Evolutionary conservation across 2,888 invertebrate genomes (phyloP).

Genomic region (Drosophila buzzatii): DNA sequence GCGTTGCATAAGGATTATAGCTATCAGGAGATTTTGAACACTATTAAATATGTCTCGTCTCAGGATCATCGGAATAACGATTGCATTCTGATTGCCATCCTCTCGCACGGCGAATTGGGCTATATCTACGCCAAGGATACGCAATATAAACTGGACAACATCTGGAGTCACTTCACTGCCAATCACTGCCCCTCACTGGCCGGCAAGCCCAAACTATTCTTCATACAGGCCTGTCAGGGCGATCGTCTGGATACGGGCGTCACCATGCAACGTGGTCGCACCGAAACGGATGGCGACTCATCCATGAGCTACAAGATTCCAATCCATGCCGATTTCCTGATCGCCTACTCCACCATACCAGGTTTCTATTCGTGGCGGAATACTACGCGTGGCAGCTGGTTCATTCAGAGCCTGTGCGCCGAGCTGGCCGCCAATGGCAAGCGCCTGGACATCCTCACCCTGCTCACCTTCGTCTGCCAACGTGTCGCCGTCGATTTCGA

Average conservation of each 20-base stretch:
- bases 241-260: slow-evolving; percentile 93
- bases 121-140: slow-evolving; percentile 94
- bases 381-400: slow-evolving; percentile 97
- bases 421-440: slow-evolving; percentile 91
- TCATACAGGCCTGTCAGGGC: slow-evolving; percentile 96
- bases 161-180: slow-evolving; percentile 92
- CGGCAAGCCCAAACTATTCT: slow-evolving; percentile 92
- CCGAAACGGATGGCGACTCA: slow-evolving; percentile 90
- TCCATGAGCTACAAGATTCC: slow-evolving; percentile 92
- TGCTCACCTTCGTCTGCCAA: slow-evolving; percentile 94
- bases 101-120: slow-evolving; percentile 96
- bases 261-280: slow-evolving; percentile 86
- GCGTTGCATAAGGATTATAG: slow-evolving; percentile 90
- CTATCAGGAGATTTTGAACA: slow-evolving; percentile 88
- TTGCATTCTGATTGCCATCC: slow-evolving; percentile 92
- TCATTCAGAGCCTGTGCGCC: slow-evolving; percentile 95
- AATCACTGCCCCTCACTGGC: slow-evolving; percentile 93
- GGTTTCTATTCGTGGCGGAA: slow-evolving; percentile 98
- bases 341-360: slow-evolving; percentile 97
- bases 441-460: slow-evolving; percentile 92
- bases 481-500: slow-evolving; percentile 96
- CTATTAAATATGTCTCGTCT: slow-evolving; percentile 89
- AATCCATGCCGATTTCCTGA: slow-evolving; percentile 95
- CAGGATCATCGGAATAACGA: slow-evolving; percentile 93
- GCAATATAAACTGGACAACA: slow-evolving; percentile 92